Base-by-base conservation (phyloP, 1,140 invertebrate species). In the Neodiprion pinetum region DNA sequence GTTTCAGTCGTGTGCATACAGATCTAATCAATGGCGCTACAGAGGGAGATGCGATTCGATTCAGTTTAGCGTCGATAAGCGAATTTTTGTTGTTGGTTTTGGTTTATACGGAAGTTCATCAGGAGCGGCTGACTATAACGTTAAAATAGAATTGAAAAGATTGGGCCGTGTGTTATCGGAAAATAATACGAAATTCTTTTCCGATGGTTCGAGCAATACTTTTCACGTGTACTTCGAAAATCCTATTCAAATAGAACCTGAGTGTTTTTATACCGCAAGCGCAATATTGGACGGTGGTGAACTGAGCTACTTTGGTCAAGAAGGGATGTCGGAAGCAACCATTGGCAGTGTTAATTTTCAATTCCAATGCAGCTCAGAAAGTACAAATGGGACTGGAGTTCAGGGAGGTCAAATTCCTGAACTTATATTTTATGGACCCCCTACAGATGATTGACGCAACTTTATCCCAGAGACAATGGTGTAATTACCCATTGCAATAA, bases 1-100 rank as follows among this genome's bases (percentile, higher is more conserved):
- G 85, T 99, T 99, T 85, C 96, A 97, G 86, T 98, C 97, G 1
- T 98, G 96, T 83, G 97, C 97, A 5, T 98, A 98, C 85, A 92
- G 97, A 78, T 97, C 95, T 82, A 99, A 98, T 85, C 97, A 99
- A 82, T 98, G 96, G 96, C 91, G 96, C 50, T 98, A 97, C 84
- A 90, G 96, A 81, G 96, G 96, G 12, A 90, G 96, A 67, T 97
- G 96, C 83, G 96, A 97, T 82, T 96, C 95, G 49, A 97, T 98
- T 82, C 96, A 97, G 82, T 98, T 98, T 85, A 96, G 94, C 79
- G 96, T 97, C 7, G 96, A 98, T 85, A 94, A 94, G 76, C 91
- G 96, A 77, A 97, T 98, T 83, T 98, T 97, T 85, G 94, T 98
- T 70, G 95, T 97, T 71, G 96, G 96, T 67, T 97, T 97, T 86